A percentile compares a stretch with the other conserved stretches of the same genome.
These are phyloP conservation scores for Volucella zonaria DNA, from an alignment of 2,888 invertebrate species.

Conservation along the genomic window DNA sequence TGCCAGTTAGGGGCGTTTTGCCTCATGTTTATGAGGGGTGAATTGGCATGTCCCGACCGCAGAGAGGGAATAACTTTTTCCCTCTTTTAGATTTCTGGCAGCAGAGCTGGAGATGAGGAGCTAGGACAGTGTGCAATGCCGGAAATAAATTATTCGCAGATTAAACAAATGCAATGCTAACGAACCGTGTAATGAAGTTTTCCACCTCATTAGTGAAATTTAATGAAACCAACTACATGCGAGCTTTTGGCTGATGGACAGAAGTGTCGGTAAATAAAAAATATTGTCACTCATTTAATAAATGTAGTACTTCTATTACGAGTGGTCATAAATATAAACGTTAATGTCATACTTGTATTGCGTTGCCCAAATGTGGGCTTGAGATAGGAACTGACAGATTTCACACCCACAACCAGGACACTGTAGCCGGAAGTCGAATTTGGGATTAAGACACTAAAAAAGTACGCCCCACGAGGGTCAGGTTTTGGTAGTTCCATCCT, in stretches of 20 bases:
- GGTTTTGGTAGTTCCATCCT: no score
- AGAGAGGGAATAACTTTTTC: not conserved
- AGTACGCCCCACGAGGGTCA: no score
- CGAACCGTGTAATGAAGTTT: conserved; percentile 73
- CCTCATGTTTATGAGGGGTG: conserved; percentile 29
- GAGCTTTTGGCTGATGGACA: not conserved
- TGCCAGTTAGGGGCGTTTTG: conserved; percentile 12
- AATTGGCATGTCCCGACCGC: conserved; percentile 21
- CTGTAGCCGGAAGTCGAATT: no score
- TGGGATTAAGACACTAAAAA: no score
- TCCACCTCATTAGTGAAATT: conserved; percentile 70
- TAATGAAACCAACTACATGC: conserved; percentile 74
- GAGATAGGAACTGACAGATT: no score
- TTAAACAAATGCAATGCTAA: conserved; percentile 65
- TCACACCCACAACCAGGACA: no score
- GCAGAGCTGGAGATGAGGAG: not conserved
- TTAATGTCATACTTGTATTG: no score
- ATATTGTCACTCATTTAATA: no score
- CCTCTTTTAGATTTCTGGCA: conserved; percentile 28
- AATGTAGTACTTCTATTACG: no score
- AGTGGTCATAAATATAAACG: no score
- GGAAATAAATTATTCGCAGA: conserved; percentile 60
- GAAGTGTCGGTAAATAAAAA: no score
- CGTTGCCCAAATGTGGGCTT: no score
- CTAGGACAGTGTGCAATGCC: conserved; percentile 28